Evolutionary conservation across 2,113 vertebrate genomes (phyloP), one percentile per base, ranked within the genome.

Genomic region (Hipposideros armiger): DNA sequence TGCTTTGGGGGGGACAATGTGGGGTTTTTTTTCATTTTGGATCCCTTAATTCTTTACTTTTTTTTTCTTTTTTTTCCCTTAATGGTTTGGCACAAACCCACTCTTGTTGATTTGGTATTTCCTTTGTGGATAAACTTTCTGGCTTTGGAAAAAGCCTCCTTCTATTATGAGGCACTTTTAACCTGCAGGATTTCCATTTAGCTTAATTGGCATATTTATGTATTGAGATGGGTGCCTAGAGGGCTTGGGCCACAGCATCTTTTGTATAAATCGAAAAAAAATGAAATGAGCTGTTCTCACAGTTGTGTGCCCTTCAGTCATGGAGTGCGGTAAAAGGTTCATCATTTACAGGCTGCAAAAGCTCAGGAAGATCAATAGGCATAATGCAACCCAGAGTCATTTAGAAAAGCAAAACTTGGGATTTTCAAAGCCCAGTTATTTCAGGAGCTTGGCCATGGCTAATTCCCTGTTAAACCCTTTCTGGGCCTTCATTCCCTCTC

Each of bases 181-280:
- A 97, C 96, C 97, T 94, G 96, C 95, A 92, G 97, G 96, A 94
- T 98, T 96, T 96, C 96, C 97, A 97, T 97, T 97, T 97, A 96
- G 94, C 94, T 95, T 97, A 97, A 98, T 97, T 98, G 97, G 94
- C 91, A 92, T 97, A 97, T 98, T 98, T 97, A 97, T 92, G 96
- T 95, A 96, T 96, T 97, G 96, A 97, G 94, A 94, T 96, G 87
- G 97, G 96, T 92, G 94, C 97, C 96, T 95, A 89, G 96, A 97
- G 96, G 90, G 96, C 91, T 97, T 36, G 67, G 94, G 95, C 84
- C 85, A 92, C 82, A 72, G 96, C 92, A 94, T 96, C 95, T 97
- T 97, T 97, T 95, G 96, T 97, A 95, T 91, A 97, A 97, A 98
- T 97, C 3, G 85, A 93, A 96, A 97, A 97, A 97, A 97, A 98